Base-by-base conservation (phyloP, 2,888 invertebrate genomes). In the Sphinx pinastri region DNA sequence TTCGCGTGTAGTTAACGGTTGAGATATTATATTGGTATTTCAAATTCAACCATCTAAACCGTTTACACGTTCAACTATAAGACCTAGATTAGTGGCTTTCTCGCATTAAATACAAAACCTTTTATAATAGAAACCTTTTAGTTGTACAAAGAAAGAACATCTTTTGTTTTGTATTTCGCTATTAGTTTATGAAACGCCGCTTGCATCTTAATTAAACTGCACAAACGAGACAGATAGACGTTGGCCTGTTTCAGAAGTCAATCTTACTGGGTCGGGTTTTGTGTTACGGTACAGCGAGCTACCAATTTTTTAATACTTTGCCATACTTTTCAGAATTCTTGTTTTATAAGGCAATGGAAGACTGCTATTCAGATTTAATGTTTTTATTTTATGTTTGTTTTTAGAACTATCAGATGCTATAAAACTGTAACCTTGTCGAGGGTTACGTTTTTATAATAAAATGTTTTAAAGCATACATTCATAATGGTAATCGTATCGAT, bases 181-280 rank as follows among this genome's bases (percentile, higher is more conserved):
- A 59, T 59, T 58, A 31, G 5, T 31, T 60, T 60, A 60, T 60
- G 12, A 60, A 45, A 60, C 60, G 60, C 60, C 16, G 47, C 45
- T 60, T 60, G 60, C 60, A 60, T 60, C 47, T 60, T 47, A 60
- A 60, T 47, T 60, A 60, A 59, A 60, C 16, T 54, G 16, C 60
- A 60, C 60, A 60, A 60, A 47, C 12, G 19, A 45, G 8, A 2
- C 38, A 60, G 45, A 45, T 10, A 59, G 45, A 45, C n/a, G 47
- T n/a, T 60, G 45, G 47, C 47, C 60, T 11, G 60, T 47, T 60
- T 60, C 47, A 60, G 16, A 60, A 60, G 60, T 60, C 60, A 60
- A 60, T 60, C 45, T 60, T 47, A 60, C 47, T 45, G 60, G 16
- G 45, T 60, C 60, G 11, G 60, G 47, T 60, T n/a, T 60, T 60